phyloP scores from a whole-genome alignment of 2,113 vertebrate genomes.

The Diphyllodes magnificus region DNA sequence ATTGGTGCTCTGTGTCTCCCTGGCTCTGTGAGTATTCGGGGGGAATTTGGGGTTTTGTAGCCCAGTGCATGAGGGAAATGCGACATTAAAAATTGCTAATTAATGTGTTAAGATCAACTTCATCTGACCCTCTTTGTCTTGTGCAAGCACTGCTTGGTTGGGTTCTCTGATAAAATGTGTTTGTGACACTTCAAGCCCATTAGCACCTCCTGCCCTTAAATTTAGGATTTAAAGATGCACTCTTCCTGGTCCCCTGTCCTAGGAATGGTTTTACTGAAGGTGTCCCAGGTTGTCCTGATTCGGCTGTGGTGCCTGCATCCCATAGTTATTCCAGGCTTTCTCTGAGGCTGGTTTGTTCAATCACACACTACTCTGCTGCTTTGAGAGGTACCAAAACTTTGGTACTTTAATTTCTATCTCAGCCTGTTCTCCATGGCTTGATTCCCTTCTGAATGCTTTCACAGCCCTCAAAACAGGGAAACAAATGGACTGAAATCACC shows the following conservation, averaged over 20 bases:
- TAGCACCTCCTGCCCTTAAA: not conserved
- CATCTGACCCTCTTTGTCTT: not conserved
- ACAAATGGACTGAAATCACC: not conserved
- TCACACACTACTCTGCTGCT: not conserved
- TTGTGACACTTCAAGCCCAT: not conserved
- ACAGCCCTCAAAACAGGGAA: not conserved
- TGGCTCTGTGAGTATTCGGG: constrained; percentile 84
- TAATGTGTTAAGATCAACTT: not conserved
- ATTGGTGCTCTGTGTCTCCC: constrained; percentile 90
- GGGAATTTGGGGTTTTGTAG: not conserved
- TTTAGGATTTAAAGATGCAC: not conserved
- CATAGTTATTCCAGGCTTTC: not conserved
- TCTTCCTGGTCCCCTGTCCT: not conserved
- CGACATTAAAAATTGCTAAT: not conserved
- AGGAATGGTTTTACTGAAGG: not conserved
- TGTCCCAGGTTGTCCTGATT: fast-evolving
- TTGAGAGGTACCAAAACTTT: not conserved
- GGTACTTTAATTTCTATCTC: not conserved
- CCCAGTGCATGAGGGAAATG: not conserved
- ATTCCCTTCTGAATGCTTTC: not conserved
- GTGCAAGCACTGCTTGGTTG: not conserved
- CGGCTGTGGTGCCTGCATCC: not conserved
- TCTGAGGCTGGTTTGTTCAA: not conserved
- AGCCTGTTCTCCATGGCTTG: not conserved
- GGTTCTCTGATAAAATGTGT: not conserved